Evolutionary conservation across 2,113 vertebrate genomes (phyloP).

Genomic region (Polypterus bichir): DNA sequence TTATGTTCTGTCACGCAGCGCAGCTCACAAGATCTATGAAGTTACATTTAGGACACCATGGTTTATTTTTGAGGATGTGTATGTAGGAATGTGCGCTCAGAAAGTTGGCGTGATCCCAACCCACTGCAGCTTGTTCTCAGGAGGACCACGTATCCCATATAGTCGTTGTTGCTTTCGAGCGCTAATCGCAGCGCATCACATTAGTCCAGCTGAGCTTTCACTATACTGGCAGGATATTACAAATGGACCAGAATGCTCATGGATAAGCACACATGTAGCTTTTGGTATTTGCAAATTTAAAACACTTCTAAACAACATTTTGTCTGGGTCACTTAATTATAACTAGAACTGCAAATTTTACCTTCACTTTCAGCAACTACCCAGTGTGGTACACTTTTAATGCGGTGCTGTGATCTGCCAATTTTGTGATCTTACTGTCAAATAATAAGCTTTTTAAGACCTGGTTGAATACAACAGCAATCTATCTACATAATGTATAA

Average conservation of each 20-base stretch:
- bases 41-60: conserved; percentile 38
- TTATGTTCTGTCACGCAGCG: conserved; percentile 61
- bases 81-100: conserved; percentile 62
- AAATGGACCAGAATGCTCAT: conserved; percentile 43
- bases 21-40: conserved; percentile 51
- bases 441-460: too few relatives aligned
- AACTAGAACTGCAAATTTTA: too few relatives aligned
- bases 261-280: conserved; percentile 37
- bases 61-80: conserved; percentile 67
- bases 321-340: conserved; percentile 6
- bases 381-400: too few relatives aligned
- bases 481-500: too few relatives aligned
- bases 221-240: conserved; percentile 51
- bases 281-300: conserved; percentile 57
- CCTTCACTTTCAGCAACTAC: too few relatives aligned
- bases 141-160: conserved; percentile 49
- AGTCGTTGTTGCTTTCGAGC: conserved; percentile 68
- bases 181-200: conserved; percentile 61
- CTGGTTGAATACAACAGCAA: too few relatives aligned
- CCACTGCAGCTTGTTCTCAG: conserved; percentile 61
- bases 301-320: conserved; percentile 32
- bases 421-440: too few relatives aligned
- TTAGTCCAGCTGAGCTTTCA: conserved; percentile 50
- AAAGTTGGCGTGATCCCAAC: conserved; percentile 55
- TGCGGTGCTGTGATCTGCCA: too few relatives aligned